Evolutionary conservation across 2,113 vertebrate genomes (phyloP).

Genomic region (Hepsetus odoe): DNA sequence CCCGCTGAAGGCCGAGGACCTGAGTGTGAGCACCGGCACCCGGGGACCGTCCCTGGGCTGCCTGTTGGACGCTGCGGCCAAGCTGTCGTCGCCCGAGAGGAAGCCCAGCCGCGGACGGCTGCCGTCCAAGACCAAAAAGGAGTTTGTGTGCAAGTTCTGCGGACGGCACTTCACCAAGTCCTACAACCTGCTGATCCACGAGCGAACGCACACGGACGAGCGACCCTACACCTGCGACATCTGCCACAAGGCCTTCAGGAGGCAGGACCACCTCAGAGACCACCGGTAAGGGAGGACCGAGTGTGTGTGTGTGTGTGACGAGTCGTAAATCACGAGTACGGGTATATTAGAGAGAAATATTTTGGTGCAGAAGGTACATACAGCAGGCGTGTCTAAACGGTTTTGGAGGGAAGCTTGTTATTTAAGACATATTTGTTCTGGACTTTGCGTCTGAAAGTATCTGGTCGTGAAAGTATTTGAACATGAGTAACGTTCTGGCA

Average conservation of each 20-base stretch:
- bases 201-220: constrained; percentile 97
- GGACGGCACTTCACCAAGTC: constrained; percentile 98
- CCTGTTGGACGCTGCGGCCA: constrained; percentile 89
- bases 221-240: constrained; percentile 97
- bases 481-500: no score
- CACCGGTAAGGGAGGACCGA: constrained; percentile 91
- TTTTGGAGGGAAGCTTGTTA: no score
- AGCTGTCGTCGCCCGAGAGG: constrained; percentile 90
- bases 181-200: constrained; percentile 97
- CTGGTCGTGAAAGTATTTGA: no score
- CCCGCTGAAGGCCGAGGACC: constrained; percentile 85
- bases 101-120: constrained; percentile 91
- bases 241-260: constrained; percentile 98
- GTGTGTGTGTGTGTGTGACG: no score
- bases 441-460: no score
- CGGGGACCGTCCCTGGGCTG: constrained; percentile 80
- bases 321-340: no score
- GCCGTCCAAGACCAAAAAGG: constrained; percentile 98
- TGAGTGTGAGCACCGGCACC: constrained; percentile 65
- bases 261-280: constrained; percentile 96
- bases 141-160: constrained; percentile 99
- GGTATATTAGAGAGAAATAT: no score
- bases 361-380: no score
- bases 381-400: no score
- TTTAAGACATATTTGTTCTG: no score